These are phyloP conservation scores for Dexiosoma caninum DNA, from an alignment of 2,888 invertebrate genomes.

Conservation along the genomic window DNA sequence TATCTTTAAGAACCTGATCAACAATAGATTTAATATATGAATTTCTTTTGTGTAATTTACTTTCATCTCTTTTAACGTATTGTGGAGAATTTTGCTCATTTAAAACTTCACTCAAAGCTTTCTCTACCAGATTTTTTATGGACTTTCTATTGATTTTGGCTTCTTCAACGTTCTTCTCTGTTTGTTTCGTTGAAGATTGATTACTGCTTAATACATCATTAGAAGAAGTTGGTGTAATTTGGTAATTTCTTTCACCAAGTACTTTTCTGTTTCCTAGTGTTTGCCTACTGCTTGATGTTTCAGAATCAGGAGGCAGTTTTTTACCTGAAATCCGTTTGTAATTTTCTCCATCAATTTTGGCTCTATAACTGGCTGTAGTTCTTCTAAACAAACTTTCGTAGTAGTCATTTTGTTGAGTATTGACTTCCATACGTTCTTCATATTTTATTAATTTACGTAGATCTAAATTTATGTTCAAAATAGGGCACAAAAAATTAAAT, in stretches of 20 bases:
- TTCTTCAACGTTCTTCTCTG: neutral
- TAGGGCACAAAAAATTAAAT: neutral
- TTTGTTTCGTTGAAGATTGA: neutral
- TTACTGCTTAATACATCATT: neutral
- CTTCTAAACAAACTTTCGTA: conserved; percentile 75
- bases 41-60: neutral
- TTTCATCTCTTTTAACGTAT: conserved; percentile 1
- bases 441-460: conserved; percentile 76
- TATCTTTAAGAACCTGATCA: conserved; percentile 37
- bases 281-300: conserved; percentile 24
- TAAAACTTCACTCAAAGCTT: conserved; percentile 59
- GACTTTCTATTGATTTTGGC: neutral
- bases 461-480: conserved; percentile 66
- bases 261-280: conserved; percentile 13
- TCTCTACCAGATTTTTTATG: conserved; percentile 14
- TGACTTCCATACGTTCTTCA: conserved; percentile 73
- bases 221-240: conserved; percentile 26
- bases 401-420: conserved; percentile 68
- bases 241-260: conserved; percentile 29
- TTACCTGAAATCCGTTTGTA: neutral
- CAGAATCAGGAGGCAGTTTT: neutral
- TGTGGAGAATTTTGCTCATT: conserved; percentile 65
- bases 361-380: conserved; percentile 76
- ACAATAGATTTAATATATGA: conserved; percentile 20
- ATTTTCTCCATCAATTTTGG: conserved; percentile 74